phyloP scores from a whole-genome alignment of 2,797 vertebrate species.

The Emydoidea blandingii region DNA sequence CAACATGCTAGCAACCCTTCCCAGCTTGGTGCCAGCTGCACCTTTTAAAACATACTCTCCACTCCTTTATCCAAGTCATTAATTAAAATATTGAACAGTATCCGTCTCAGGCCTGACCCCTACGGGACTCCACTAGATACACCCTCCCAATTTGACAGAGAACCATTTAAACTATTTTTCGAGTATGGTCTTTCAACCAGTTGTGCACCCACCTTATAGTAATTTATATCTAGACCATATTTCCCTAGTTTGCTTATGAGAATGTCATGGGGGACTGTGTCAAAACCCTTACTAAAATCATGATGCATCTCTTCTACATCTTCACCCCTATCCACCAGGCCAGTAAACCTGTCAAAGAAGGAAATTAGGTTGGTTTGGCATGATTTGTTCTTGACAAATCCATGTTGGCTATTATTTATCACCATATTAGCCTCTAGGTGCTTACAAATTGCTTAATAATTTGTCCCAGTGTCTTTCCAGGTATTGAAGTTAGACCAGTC shows the following conservation, averaged over 20 bases:
- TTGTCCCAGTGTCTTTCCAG: neutral
- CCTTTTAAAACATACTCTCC: neutral
- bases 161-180: neutral
- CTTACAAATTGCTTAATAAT: neutral
- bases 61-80: neutral
- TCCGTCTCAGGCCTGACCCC: neutral
- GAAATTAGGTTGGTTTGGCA: neutral
- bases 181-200: neutral
- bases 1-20: neutral
- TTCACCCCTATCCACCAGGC: neutral
- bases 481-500: neutral
- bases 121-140: neutral
- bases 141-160: neutral
- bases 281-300: neutral
- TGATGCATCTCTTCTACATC: neutral
- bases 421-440: neutral
- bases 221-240: neutral
- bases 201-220: neutral
- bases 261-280: neutral
- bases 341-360: neutral
- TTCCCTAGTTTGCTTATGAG: neutral
- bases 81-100: neutral
- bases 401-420: neutral
- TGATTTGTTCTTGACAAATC: too few species aligned
- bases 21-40: neutral